A percentile compares a stretch with the other conserved stretches of the same genome.
Evolutionary conservation across 2,797 vertebrate genomes (phyloP).

Genomic region (Uromys caudimaculatus): DNA sequence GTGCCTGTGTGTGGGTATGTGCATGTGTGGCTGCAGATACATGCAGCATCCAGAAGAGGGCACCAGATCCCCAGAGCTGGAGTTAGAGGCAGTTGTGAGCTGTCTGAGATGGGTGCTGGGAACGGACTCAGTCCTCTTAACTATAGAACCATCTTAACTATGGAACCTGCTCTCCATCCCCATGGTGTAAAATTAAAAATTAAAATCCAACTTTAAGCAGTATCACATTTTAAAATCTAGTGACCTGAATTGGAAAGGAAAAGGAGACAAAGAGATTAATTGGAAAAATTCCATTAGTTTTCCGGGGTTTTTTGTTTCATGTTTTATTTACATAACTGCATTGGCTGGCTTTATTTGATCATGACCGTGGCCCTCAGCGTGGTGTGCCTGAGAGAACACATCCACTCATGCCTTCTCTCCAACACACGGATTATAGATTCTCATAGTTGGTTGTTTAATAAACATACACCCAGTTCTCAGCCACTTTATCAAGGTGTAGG

Average conservation of each 20-base stretch:
- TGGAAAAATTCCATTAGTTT: background rate
- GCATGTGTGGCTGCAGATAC: background rate
- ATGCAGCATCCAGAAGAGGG: background rate
- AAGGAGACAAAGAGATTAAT: background rate
- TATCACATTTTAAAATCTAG: background rate
- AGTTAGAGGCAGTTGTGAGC: background rate
- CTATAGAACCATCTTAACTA: too few species aligned
- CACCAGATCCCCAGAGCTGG: background rate
- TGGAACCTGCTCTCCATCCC: background rate
- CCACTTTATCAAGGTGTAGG: background rate
- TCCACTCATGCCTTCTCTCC: background rate
- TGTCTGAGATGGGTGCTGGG: background rate
- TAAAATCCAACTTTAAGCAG: background rate
- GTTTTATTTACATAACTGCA: conserved; percentile 5
- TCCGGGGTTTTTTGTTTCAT: background rate
- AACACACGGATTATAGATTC: background rate
- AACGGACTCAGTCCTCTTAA: background rate
- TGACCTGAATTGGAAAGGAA: background rate
- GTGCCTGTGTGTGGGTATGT: background rate
- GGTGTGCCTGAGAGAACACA: background rate
- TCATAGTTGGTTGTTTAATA: background rate
- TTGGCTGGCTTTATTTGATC: background rate
- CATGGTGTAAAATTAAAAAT: background rate
- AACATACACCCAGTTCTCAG: background rate
- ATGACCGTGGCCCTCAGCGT: background rate